phyloP scores from a whole-genome alignment of 2,113 vertebrate genomes.

The Elaphurus davidianus region DNA sequence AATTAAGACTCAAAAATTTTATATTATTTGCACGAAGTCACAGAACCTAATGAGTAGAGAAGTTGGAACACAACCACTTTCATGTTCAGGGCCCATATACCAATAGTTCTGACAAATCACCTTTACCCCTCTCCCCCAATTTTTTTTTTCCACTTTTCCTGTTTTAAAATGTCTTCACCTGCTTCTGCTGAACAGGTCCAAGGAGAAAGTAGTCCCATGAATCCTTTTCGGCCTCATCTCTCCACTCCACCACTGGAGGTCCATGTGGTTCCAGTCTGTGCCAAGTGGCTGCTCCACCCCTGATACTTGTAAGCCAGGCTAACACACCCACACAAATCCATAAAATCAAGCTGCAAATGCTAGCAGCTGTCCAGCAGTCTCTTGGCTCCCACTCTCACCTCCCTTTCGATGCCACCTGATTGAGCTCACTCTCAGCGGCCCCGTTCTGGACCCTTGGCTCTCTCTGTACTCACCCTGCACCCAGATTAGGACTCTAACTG shows the following conservation, averaged over 20 bases:
- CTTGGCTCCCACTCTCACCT: background rate
- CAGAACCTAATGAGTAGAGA: background rate
- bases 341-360: conserved; percentile 47
- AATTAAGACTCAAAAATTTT: background rate
- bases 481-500: background rate
- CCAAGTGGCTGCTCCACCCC: conserved; percentile 29
- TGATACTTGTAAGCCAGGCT: conserved; percentile 46
- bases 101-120: background rate
- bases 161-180: background rate
- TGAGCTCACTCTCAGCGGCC: background rate
- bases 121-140: background rate
- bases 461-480: fast-evolving
- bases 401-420: background rate
- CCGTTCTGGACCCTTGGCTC: background rate
- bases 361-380: conserved; percentile 36
- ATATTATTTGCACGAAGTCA: background rate
- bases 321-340: conserved; percentile 38
- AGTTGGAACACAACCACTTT: background rate
- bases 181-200: background rate
- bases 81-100: background rate
- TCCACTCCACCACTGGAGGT: background rate
- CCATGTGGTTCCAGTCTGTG: background rate
- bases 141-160: background rate
- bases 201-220: background rate
- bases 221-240: background rate